Evolutionary conservation across 2,888 invertebrate species (phyloP), one percentile per base, ranked within the genome.

Genomic region (Halocaridina rubra): DNA sequence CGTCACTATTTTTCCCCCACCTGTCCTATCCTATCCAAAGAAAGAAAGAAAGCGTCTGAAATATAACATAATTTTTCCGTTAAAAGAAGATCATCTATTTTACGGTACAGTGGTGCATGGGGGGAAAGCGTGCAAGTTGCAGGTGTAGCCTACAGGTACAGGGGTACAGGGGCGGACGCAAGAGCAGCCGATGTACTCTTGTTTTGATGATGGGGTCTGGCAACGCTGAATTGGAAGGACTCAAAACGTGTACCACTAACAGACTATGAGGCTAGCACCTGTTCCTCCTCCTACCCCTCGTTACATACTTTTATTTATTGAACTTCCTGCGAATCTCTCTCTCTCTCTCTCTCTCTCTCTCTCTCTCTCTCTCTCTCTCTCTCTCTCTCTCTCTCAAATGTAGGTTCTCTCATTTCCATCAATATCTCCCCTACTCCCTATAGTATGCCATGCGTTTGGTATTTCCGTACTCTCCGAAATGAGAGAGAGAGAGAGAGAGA

Each of bases 401-500:
- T 3, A 10, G 59, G 59, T n/a, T n/a, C n/a, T n/a, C n/a, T n/a
- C n/a, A n/a, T n/a, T n/a, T n/a, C n/a, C n/a, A n/a, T n/a, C n/a
- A n/a, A n/a, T n/a, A n/a, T n/a, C n/a, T n/a, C n/a, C n/a, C n/a
- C n/a, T n/a, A 46, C 46, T 8, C 13, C 13, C 13, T 8, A 46
- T 53, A 53, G 19, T 53, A n/a, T n/a, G 53, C 2, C 16, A 53
- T n/a, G 19, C 53, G 53, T 53, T 53, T 53, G 53, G 53, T 1
- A 53, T 53, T 2, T 53, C 53, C 53, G 53, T 13, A 53, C 53
- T 13, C 53, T 53, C 53, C 53, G 53, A n/a, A n/a, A n/a, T 53
- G 74, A 46, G 53, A 74, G 39, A 74, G 74, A 19, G 22, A 74
- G 46, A 22, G 39, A 74, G 74, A 39, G 39, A 74, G 22, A 46